Percentiles rank a stretch among this genome's conserved stretches.
Conservation (phyloP, 2,113 vertebrate genomes). For the Thamnaconus septentrionalis region DNA sequence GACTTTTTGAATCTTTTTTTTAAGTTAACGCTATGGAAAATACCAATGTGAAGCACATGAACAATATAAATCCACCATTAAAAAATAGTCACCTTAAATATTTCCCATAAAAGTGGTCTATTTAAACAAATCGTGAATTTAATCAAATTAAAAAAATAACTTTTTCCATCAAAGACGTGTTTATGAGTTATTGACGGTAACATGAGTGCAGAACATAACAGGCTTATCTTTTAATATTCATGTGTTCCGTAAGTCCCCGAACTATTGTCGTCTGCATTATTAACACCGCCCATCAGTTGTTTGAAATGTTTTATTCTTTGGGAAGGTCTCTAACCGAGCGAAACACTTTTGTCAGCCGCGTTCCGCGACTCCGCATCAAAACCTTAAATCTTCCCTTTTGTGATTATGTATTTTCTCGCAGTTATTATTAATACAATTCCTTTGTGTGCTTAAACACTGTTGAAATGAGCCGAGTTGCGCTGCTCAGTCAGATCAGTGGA, state of each 20-base stretch:
- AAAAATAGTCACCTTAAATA: too few species aligned
- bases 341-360: background rate
- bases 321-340: background rate
- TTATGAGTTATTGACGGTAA: background rate
- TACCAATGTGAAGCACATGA: too few species aligned
- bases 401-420: constrained; percentile 12
- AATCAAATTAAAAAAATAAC: too few species aligned
- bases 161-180: too few species aligned
- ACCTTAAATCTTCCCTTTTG: background rate
- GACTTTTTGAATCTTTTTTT: too few species aligned
- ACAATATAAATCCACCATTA: too few species aligned
- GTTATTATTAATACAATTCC: constrained; percentile 31
- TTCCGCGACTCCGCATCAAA: constrained; percentile 10
- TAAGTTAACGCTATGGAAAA: too few species aligned
- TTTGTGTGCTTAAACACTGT: constrained; percentile 28
- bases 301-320: constrained; percentile 14
- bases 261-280: constrained; percentile 4
- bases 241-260: background rate
- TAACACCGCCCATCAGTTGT: constrained; percentile 1
- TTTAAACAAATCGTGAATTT: too few species aligned
- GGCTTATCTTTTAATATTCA: background rate
- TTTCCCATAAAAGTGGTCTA: too few species aligned
- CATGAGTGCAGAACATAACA: background rate
- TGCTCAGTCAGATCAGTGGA: constrained; percentile 45
- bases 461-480: constrained; percentile 14